Percentiles rank a stretch among this genome's conserved stretches.
These are phyloP conservation scores for Drosophila albomicans DNA, from an alignment of 1,140 invertebrate species.

Conservation along the genomic window DNA sequence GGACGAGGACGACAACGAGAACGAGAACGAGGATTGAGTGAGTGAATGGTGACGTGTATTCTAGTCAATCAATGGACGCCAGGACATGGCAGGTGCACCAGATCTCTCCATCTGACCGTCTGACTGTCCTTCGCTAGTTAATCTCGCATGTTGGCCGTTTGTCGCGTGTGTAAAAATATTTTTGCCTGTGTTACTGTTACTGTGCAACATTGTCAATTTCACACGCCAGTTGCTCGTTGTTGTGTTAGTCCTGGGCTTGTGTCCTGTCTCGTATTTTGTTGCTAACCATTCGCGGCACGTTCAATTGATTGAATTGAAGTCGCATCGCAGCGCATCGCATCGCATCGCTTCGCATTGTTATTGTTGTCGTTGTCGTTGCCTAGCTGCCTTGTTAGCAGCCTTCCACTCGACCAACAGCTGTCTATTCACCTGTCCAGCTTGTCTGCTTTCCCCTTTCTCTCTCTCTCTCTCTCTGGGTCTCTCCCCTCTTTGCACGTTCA, in stretches of 20 bases:
- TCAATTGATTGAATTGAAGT: conserved; percentile 83
- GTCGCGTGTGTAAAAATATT: conserved; percentile 77
- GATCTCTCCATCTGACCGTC: neutral
- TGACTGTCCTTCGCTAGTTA: conserved; percentile 43
- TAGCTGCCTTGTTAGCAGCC: conserved; percentile 62
- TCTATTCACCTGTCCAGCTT: conserved; percentile 14
- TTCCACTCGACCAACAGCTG: conserved; percentile 42
- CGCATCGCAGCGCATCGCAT: conserved; percentile 46
- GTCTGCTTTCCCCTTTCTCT: conserved; percentile 3
- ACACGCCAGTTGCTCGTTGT: conserved; percentile 67
- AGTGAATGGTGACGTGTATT: conserved; percentile 30
- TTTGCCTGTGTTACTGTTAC: conserved; percentile 30
- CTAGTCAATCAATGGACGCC: conserved; percentile 69
- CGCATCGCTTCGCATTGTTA: conserved; percentile 50
- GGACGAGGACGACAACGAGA: neutral
- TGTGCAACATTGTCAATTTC: conserved; percentile 74
- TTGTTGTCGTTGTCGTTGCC: conserved; percentile 57
- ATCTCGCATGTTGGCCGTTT: conserved; percentile 70
- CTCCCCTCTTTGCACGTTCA: conserved; percentile 21
- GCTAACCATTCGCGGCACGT: conserved; percentile 79
- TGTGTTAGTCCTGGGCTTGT: conserved; percentile 1
- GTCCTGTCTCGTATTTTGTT: conserved; percentile 58
- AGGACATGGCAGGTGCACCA: conserved; percentile 41
- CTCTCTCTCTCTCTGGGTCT: neutral
- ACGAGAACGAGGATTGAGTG: conserved; percentile 3